A percentile compares a stretch with the other conserved stretches of the same genome.
Conservation (phyloP, 2,888 invertebrate species). For the Willowsia nigromaculata region DNA sequence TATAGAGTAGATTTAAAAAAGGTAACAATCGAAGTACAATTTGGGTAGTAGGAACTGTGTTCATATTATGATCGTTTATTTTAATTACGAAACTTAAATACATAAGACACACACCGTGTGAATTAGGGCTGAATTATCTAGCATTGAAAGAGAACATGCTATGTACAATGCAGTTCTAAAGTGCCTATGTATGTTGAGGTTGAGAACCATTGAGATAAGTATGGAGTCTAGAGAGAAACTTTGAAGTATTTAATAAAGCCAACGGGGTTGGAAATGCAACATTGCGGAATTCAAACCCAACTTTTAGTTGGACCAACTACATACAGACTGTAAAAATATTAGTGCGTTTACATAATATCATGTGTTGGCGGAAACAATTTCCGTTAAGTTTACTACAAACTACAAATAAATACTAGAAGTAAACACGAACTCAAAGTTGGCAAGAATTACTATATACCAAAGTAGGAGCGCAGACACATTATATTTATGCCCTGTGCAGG, state of each 20-base stretch:
- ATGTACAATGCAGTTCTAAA: background rate
- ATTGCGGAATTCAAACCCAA: background rate
- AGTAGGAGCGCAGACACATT: too few species aligned
- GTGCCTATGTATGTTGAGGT: background rate
- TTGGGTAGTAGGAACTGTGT: too few species aligned
- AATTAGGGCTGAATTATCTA: background rate
- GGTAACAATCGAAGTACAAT: too few species aligned
- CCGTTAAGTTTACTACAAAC: background rate
- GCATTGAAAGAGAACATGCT: background rate
- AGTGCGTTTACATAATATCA: background rate
- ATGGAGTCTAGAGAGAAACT: background rate
- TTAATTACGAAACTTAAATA: too few species aligned
- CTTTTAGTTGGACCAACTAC: background rate
- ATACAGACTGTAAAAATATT: background rate
- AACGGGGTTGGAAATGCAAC: background rate
- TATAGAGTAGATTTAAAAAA: too few species aligned
- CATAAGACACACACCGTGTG: background rate
- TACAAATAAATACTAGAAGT: background rate
- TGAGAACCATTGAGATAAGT: background rate
- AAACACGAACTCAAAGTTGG: too few species aligned
- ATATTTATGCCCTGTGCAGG: too few species aligned
- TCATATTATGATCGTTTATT: too few species aligned
- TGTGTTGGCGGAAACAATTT: background rate
- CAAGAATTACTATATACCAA: too few species aligned
- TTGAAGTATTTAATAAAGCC: background rate